Evolutionary conservation across 1,140 invertebrate species (phyloP).

Genomic region (Lepidurus arcticus): DNA sequence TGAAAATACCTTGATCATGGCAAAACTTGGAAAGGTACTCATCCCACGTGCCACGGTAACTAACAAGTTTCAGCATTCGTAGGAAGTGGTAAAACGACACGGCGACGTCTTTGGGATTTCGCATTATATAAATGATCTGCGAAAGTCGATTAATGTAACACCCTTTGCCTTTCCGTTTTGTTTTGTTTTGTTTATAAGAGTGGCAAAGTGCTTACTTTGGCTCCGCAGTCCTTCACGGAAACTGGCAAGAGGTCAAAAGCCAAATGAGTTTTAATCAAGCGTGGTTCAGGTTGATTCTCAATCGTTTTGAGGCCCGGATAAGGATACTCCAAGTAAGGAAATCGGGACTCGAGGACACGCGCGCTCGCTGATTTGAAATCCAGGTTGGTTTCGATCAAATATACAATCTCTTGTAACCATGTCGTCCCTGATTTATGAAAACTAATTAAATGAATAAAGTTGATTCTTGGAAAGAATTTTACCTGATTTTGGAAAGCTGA

Average conservation of each 20-base stretch:
- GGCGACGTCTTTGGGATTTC: conserved; percentile 50
- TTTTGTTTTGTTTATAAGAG: neutral
- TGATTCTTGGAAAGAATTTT: conserved; percentile 10
- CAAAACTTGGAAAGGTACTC: conserved; percentile 48
- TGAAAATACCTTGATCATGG: conserved; percentile 44
- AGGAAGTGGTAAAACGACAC: conserved; percentile 51
- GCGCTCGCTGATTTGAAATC: conserved; percentile 44
- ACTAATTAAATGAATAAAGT: neutral
- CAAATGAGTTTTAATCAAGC: conserved; percentile 50
- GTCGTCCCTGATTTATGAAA: conserved; percentile 46
- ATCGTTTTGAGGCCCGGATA: conserved; percentile 45
- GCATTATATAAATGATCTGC: conserved; percentile 49
- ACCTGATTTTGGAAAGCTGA: conserved; percentile 48
- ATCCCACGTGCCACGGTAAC: conserved; percentile 45
- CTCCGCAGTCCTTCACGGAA: conserved; percentile 40
- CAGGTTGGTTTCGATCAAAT: conserved; percentile 45
- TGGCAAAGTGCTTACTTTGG: conserved; percentile 40
- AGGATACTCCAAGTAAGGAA: conserved; percentile 51
- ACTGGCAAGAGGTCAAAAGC: conserved; percentile 46
- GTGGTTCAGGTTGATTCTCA: conserved; percentile 40
- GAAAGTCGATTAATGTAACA: conserved; percentile 30
- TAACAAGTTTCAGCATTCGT: conserved; percentile 43
- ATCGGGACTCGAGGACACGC: conserved; percentile 47
- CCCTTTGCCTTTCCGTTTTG: neutral
- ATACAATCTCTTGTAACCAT: conserved; percentile 52